These are phyloP conservation scores for Xestoiulus laeticollis DNA, from an alignment of 2,888 invertebrate genomes.

Conservation along the genomic window DNA sequence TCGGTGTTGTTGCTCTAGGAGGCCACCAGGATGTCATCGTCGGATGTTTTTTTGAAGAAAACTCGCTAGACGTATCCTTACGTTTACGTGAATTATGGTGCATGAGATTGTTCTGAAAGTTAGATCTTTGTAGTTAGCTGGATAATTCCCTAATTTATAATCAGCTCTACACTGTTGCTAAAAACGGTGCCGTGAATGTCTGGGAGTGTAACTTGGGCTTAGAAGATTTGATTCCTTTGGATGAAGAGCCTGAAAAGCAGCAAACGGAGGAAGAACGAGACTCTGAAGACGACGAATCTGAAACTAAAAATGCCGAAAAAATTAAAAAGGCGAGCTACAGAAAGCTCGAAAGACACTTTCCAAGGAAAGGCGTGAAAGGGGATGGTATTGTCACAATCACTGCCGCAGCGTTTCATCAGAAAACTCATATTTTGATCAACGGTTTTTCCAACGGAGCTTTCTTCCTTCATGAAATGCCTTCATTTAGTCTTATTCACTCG, in stretches of 20 bases:
- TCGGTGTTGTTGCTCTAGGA: slow-evolving; percentile 79
- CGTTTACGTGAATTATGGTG: background rate
- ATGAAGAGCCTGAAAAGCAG: background rate
- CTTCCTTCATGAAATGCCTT: slow-evolving; percentile 93
- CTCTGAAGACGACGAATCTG: background rate
- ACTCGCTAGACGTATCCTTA: slow-evolving; percentile 77
- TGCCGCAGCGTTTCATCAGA: slow-evolving; percentile 82
- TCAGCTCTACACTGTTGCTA: slow-evolving; percentile 48
- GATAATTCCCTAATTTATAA: background rate
- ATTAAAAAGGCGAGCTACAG: background rate
- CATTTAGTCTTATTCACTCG: slow-evolving; percentile 90
- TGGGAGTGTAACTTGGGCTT: slow-evolving; percentile 38
- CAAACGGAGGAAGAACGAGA: background rate
- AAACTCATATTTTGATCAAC: slow-evolving; percentile 82
- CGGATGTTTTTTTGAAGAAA: slow-evolving; percentile 86
- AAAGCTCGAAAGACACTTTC: slow-evolving; percentile 14
- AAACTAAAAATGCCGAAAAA: background rate
- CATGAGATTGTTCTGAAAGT: background rate
- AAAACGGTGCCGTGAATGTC: slow-evolving; percentile 41
- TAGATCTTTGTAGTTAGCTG: background rate
- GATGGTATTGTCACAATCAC: slow-evolving; percentile 71
- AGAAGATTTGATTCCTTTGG: background rate
- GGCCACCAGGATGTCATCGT: slow-evolving; percentile 87
- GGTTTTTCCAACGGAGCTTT: slow-evolving; percentile 93
- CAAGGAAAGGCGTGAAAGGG: background rate